phyloP scores from a whole-genome alignment of 2,888 invertebrate genomes.

The Mythimna ferrago region DNA sequence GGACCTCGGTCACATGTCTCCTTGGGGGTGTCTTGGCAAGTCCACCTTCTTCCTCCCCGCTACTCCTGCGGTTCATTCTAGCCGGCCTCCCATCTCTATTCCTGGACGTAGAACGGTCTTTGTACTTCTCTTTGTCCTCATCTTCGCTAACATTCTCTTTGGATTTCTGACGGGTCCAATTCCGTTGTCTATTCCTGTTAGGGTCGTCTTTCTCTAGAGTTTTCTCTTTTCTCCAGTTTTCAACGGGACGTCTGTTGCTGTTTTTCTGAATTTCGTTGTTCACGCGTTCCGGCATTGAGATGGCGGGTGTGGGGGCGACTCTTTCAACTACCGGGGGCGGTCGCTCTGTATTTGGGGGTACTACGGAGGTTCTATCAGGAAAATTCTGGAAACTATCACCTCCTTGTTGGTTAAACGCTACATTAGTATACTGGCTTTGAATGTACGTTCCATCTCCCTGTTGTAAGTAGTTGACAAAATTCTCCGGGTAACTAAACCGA shows the following conservation, averaged over 20 bases:
- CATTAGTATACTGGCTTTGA: constrained; percentile 78
- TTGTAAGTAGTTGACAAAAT: constrained; percentile 79
- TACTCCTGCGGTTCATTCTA: constrained; percentile 73
- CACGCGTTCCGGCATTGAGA: constrained; percentile 73
- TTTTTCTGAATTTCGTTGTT: constrained; percentile 83
- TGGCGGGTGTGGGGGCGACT: constrained; percentile 41
- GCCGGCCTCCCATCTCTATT: constrained; percentile 70
- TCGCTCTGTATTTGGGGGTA: constrained; percentile 48
- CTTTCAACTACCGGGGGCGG: constrained; percentile 54
- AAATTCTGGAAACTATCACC: constrained; percentile 75
- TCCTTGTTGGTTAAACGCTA: constrained; percentile 75
- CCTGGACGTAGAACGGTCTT: constrained; percentile 65
- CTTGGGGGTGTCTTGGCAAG: constrained; percentile 73
- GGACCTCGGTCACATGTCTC: constrained; percentile 84
- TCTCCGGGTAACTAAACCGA: constrained; percentile 75
- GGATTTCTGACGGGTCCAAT: constrained; percentile 81
- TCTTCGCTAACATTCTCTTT: constrained; percentile 79
- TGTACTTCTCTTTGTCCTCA: constrained; percentile 73
- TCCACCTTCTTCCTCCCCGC: constrained; percentile 70
- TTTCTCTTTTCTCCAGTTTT: constrained; percentile 85
- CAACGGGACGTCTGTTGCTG: constrained; percentile 74
- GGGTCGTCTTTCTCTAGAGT: constrained; percentile 75
- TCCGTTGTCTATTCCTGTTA: constrained; percentile 76
- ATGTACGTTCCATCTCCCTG: constrained; percentile 86
- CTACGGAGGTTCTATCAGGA: constrained; percentile 51